Base-by-base conservation (phyloP, 2,113 vertebrate species). In the western clawed frog (Xenopus tropicalis) region DNA sequence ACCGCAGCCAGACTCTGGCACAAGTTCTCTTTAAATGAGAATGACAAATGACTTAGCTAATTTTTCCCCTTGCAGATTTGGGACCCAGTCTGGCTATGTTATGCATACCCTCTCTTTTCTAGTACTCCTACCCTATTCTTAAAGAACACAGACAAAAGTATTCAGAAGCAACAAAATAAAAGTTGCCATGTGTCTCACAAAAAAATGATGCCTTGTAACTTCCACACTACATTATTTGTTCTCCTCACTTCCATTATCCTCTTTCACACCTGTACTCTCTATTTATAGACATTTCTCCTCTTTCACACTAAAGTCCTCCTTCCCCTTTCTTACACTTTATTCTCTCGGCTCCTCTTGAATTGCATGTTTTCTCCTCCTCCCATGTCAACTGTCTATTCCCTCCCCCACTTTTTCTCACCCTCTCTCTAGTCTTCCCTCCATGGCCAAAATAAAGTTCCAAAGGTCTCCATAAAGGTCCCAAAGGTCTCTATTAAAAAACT, bases 221-320 rank as follows among this genome's bases (percentile, higher is more conserved):
- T n/a, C 16, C 17, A n/a, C 52, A 54, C 52, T 19, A 54, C 16
- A n/a, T n/a, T 54, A 54, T 54, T 54, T 54, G 17, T 17, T 54
- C 17, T 54, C 17, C 52, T 54, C 52, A 54, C 52, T n/a, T 54
- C 52, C 52, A 54, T 54, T 54, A 54, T 54, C 52, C 52, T 54
- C 16, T 54, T 54, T 54, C 52, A 54, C 52, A 54, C 52, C 52
- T n/a, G n/a, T n/a, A 54, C 8, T n/a, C 52, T 54, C 16, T 19
- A 54, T 54, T 54, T 54, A 54, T n/a, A 54, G 52, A 54, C 52
- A n/a, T 54, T n/a, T n/a, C 52, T 54, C 52, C 19, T 54, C 52
- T 54, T 54, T 54, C 52, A 17, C 52, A 54, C 19, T 9, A 54
- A 48, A 10, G 14, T 54, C 14, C 52, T n/a, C 52, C 52, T 54